phyloP scores from a whole-genome alignment of 2,888 invertebrate genomes.

The Drosophila niveifrons region DNA sequence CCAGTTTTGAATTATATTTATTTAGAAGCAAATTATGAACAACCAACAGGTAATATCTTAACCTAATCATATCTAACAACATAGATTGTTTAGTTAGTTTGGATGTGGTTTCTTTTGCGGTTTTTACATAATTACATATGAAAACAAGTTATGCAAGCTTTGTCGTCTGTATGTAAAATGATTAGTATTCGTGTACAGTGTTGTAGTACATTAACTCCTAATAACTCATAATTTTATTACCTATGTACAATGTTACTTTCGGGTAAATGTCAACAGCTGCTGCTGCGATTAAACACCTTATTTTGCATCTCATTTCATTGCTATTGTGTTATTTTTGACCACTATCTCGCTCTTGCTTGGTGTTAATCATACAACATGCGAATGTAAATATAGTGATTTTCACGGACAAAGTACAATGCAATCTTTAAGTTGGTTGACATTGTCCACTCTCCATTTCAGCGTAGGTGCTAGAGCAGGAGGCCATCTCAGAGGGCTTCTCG shows the following conservation, averaged over 20 bases:
- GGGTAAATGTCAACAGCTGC: neutral
- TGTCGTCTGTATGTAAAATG: neutral
- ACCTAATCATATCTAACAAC: neutral
- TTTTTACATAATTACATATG: neutral
- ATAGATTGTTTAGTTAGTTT: neutral
- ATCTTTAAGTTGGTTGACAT: neutral
- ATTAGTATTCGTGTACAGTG: neutral
- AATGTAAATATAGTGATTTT: slow-evolving; percentile 28
- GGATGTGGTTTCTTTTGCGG: neutral
- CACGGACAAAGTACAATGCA: slow-evolving; percentile 33
- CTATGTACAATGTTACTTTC: neutral
- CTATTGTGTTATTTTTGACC: slow-evolving; percentile 12
- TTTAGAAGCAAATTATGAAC: neutral
- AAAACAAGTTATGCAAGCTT: neutral
- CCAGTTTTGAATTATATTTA: neutral
- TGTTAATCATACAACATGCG: neutral
- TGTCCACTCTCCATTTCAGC: slow-evolving; percentile 5
- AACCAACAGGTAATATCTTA: neutral
- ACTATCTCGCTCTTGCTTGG: neutral
- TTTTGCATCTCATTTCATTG: neutral
- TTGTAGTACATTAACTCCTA: neutral
- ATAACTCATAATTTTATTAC: neutral
- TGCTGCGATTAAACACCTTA: neutral
- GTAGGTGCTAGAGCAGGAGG: slow-evolving; percentile 13
- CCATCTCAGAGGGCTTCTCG: neutral